Percentiles rank a stretch among this genome's conserved stretches.
phyloP scores from a whole-genome alignment of 30 jellyfish, hydroid and myxozoan species.

The Pseudorhiza aurosa region DNA sequence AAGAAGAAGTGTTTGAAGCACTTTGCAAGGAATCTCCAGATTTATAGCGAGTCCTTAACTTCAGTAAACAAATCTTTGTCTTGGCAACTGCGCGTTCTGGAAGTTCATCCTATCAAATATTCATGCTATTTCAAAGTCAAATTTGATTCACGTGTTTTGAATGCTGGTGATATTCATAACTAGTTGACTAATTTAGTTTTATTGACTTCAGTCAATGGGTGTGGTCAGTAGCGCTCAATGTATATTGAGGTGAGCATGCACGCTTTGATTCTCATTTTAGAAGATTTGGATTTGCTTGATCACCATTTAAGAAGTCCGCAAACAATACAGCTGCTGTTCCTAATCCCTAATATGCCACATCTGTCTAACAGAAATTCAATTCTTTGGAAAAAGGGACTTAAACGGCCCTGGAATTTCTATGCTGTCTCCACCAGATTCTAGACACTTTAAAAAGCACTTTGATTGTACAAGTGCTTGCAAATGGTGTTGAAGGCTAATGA shows the following conservation, averaged over 20 bases:
- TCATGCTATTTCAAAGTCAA: constrained; percentile 11
- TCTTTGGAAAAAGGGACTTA: too few species aligned
- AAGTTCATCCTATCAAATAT: constrained; percentile 34
- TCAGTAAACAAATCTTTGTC: constrained; percentile 62
- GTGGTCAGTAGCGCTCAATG: constrained; percentile 20
- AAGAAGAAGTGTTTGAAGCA: neutral
- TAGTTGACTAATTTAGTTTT: constrained; percentile 1
- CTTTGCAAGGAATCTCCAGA: neutral
- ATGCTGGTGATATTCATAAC: constrained; percentile 1
- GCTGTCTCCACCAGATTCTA: too few species aligned
- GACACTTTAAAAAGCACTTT: too few species aligned
- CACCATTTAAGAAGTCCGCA: neutral
- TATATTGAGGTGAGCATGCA: constrained; percentile 18
- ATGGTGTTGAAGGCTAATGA: too few species aligned
- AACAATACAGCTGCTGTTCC: neutral
- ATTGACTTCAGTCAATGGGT: constrained; percentile 20
- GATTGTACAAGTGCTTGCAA: too few species aligned
- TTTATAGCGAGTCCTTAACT: constrained; percentile 1
- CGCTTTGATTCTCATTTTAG: neutral
- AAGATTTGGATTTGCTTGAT: neutral
- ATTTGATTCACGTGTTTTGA: constrained; percentile 18
- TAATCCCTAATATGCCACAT: neutral
- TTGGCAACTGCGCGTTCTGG: constrained; percentile 44
- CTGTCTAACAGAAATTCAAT: neutral
- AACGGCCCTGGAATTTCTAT: too few species aligned